Evolutionary conservation across 2,888 invertebrate species (phyloP), one percentile per base, ranked within the genome.

Genomic region (Colostygia pectinataria): DNA sequence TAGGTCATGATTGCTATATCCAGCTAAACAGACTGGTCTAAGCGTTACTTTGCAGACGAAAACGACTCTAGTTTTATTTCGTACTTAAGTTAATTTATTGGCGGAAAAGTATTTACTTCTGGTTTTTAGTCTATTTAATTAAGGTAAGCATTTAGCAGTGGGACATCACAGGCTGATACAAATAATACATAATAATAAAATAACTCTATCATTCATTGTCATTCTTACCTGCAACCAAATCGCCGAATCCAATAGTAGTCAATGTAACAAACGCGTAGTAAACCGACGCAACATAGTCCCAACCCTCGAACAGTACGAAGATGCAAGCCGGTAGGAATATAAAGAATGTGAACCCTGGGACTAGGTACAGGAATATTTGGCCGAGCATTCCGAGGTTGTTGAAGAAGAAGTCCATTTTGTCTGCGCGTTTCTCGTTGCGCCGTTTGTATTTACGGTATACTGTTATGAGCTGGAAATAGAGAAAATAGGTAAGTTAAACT

Each of bases 191-290:
- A 18, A 3, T 18, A 3, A 18, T 15, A 15, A 4, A 15, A 15
- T 15, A 15, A 15, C 15, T 20, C 20, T 20, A 15, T 15, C 2
- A 3, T 15, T 15, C 15, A 15, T 3, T 15, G 2, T 15, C 15
- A 15, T 29, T 51, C 48, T 68, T 83, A 95, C 96, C 96, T 79
- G 97, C 97, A 20, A 98, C 97, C 71, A 93, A 93, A 79, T 98
- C 98, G n/a, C 98, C 98, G 78, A 97, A 98, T 27, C 97, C 97
- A 58, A 98, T 97, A 2, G 97, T 97, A 1, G 96, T 95, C 7
- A 96, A 91, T 0, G 96, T 96, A 8, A 97, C 96, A 73, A 96
- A 97, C 12, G 96, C 94, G 71, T 95, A 98, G 77, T 97, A 98
- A 29, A 97, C 92, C 0, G 97, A 93, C 29, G 96, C 94, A 5